Base-by-base conservation (phyloP, 2,113 vertebrate genomes). In the Misgurnus anguillicaudatus region DNA sequence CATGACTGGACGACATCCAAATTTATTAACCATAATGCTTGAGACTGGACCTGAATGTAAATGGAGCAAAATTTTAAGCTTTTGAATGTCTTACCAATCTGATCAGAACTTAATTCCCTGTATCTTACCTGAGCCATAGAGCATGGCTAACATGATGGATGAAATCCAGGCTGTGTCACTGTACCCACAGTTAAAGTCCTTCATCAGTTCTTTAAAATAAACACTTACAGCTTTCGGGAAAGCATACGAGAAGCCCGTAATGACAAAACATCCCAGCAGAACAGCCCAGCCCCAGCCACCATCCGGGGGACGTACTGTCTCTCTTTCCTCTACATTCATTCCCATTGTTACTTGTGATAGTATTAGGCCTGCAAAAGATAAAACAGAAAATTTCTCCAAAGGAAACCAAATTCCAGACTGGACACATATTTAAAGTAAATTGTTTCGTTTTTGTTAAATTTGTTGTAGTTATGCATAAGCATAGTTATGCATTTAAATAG, bases 221-320 rank as follows among this genome's bases (percentile, higher is more conserved):
- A 98, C 96, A 0, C 97, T 98, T 70, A 97, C 90, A 0, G 96
- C 97, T 88, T 99, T 98, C 8, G 97, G 97, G 80, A 99, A 98
- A 85, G 96, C 96, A 6, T 99, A 99, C 69, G 97, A 98, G 90
- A 98, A 98, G 79, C 97, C 97, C 0, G 97, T 98, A 92, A 98
- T 95, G 90, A 97, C 90, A 4, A 99, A 98, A 68, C 95, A 94
- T 67, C 96, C 95, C 0, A 94, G 89, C 55, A 99, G 92, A 79
- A 99, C 90, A 0, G 94, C 95, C 97, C 97, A 98, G 78, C 95
- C 96, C 97, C 97, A 99, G 74, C 96, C 97, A 3, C 97, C 97
- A 0, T 98, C 97, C 0, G 96, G 97, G 69, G 96, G 75, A 48
- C 65, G 58, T 58, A 68, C 39, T 6, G 21, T 67, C 94, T 88